Evolutionary conservation across 2,113 vertebrate species (phyloP), one percentile per base, ranked within the genome.

Genomic region (Sceloporus undulatus): DNA sequence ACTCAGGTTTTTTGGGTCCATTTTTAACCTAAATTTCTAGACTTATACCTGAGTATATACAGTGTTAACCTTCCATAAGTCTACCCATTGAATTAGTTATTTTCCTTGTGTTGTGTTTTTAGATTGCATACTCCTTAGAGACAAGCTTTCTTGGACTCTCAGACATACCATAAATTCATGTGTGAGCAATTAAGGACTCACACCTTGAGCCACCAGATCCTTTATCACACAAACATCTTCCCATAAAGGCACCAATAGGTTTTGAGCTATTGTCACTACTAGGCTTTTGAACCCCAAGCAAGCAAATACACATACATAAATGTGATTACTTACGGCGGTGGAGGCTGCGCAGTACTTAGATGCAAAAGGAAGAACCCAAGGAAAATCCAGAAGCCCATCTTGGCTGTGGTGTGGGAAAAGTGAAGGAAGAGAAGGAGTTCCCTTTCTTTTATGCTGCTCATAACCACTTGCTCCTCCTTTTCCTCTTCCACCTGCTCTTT

Each of bases 361-460:
- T 29, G 84, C 27, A 77, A 19, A 25, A 76, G 38, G 1, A 48
- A 16, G 11, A 38, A 16, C 38, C 62, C 23, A 27, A 85, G 56
- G 38, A 85, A 85, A 19, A 77, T 7, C 34, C 56, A 48, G 16
- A 14, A 77, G n/a, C 34, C 73, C 84, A 85, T 85, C 73, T 77
- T 56, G 42, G 25, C 56, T 65, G 73, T 77, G 34, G 38, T 27
- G 23, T 27, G 14, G 9, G 56, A 48, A 76, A 5, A 14, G 19
- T 19, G 23, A 42, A 38, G 10, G 4, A 5, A 23, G 8, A 42
- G 13, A 11, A 62, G 59, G 23, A 65, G 73, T 65, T 10, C 19
- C 52, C 11, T 40, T 48, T 25, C n/a, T 62, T 85, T 85, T 77
- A 85, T 77, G 34, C 38, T 29, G 38, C 38, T 16, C 66, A 21